Base-by-base conservation (phyloP, 2,888 invertebrate species). In the Biston stratarius region DNA sequence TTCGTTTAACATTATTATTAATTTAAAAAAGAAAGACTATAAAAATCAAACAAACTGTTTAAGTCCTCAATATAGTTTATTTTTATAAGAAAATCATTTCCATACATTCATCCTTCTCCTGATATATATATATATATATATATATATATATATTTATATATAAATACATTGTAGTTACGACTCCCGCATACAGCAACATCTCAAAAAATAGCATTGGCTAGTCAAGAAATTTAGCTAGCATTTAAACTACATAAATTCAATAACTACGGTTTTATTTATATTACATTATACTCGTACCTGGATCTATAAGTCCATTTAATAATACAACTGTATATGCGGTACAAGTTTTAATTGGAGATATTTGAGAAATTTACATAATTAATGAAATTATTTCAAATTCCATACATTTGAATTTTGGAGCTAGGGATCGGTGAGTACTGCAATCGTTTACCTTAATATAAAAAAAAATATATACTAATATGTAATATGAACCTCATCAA, bases 61-160 rank as follows among this genome's bases (percentile, higher is more conserved):
- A 71, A 72, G 88, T 91, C 86, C 83, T 94, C 92, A 87, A 71
- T 91, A 92, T 91, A 92, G 79, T 90, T 93, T 92, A 91, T 91
- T 89, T 92, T 90, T 89, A 92, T 94, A 93, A 89, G 93, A 94
- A 92, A 93, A 92, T 91, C 90, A 88, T 91, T 91, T 91, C 88
- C 90, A 83, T 83, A 83, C 92, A 83, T 88, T 85, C 92, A 91
- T 92, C 78, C 92, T 64, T 90, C 92, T 78, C 83, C 89, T 85
- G 83, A 81, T 82, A 82, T 82, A 76, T 91, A 88, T 89, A 36
- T n/a, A n/a, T n/a, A n/a, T n/a, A n/a, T n/a, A n/a, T n/a, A n/a
- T n/a, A n/a, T n/a, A n/a, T n/a, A n/a, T 38, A 38, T 38, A 38
- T 38, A 38, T 82, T 82, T 82, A 76, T 91, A 87, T 89, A 91